Base-by-base conservation (phyloP, 2,113 vertebrate species). In the Oryzias javanicus region DNA sequence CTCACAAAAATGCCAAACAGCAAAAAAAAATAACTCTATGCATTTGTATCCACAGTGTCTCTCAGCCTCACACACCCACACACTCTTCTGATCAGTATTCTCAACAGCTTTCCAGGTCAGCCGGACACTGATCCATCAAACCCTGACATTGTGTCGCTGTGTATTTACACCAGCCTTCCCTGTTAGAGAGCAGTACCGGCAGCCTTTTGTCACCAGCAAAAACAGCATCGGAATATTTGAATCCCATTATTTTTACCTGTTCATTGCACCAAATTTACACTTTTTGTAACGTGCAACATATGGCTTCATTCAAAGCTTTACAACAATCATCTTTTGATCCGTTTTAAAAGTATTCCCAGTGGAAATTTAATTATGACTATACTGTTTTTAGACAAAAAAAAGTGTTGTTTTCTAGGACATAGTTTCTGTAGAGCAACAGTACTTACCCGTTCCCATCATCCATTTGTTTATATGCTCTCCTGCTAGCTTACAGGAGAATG, bases 111-210 rank as follows among this genome's bases (percentile, higher is more conserved):
- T 86, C 72, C 78, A 78, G 79, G 79, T 81, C 67, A 74, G 64
- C 78, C 60, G 65, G 84, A 84, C 81, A 74, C 84, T 87, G 88
- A 89, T 87, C 80, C 76, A 85, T 86, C 83, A 85, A 72, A 78
- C 79, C 69, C 57, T 44, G 64, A 83, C 75, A 81, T 73, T 74
- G 74, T 82, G 86, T 85, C 72, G 57, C 73, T 83, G 78, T 82
- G 74, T 83, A 81, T 88, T 78, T 77, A 67, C 70, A 45, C 80
- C 75, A 85, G 79, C 74, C 80, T 85, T 85, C 73, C 67, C 66
- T 64, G 29, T 62, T 84, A 81, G 65, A 79, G 72, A 76, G 48
- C 20, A 72, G 35, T 64, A 70, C 27, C 64, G 68, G 62, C 72
- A 68, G 68, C 52, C 60, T 18, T 65, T 45, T 73, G 62, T 84